A percentile compares a stretch with the other conserved stretches of the same genome.
Conservation (phyloP, 2,113 vertebrate species). For the Corythaeola cristata region DNA sequence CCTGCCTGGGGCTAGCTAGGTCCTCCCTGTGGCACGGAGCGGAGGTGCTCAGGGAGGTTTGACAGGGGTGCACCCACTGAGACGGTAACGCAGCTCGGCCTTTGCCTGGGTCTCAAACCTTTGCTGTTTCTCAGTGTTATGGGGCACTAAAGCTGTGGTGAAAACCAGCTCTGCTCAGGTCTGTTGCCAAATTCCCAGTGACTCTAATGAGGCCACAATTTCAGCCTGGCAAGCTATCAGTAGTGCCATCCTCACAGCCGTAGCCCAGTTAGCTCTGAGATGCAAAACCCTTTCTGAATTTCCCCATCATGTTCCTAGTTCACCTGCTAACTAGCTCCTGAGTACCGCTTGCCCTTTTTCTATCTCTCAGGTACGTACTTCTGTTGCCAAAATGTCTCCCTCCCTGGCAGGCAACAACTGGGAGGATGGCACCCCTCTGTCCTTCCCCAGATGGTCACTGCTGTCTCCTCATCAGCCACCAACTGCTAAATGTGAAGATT, state of each 20-base stretch:
- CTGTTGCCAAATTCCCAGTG: not conserved
- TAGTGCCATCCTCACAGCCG: not conserved
- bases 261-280: not conserved
- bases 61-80: fast-evolving
- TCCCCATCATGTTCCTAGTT: not conserved
- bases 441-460: constrained; percentile 47
- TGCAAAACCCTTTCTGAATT: not conserved
- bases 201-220: not conserved
- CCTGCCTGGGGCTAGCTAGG: too few relatives aligned
- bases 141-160: not conserved
- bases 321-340: not conserved
- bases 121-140: not conserved
- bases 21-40: not conserved
- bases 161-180: not conserved
- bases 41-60: not conserved
- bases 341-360: not conserved
- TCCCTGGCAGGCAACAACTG: not conserved
- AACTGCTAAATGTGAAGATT: constrained; percentile 57
- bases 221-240: not conserved
- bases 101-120: not conserved
- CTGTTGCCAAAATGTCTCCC: not conserved
- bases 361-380: constrained; percentile 23
- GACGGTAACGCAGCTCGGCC: not conserved
- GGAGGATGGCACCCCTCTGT: not conserved
- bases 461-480: constrained; percentile 40